Evolutionary conservation across 2,797 vertebrate species (phyloP).

Genomic region (Numenius phaeopus): DNA sequence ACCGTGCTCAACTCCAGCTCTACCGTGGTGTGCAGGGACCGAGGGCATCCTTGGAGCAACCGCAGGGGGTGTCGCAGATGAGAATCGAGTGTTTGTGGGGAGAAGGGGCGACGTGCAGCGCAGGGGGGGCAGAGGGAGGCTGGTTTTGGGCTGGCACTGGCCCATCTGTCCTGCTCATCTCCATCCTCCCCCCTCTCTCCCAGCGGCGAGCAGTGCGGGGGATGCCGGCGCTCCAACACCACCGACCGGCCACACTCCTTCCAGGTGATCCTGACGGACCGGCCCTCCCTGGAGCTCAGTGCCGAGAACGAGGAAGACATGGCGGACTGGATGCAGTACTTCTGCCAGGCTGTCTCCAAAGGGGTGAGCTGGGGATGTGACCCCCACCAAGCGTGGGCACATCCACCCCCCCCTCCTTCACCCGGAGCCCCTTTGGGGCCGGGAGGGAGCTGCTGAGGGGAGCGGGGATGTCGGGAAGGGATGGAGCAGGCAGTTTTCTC

Average conservation of each 20-base stretch:
- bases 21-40: fast-evolving
- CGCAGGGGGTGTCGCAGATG: fast-evolving
- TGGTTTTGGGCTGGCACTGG: background rate
- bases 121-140: background rate
- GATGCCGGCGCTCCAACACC: conserved; percentile 92
- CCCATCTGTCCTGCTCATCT: background rate
- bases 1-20: background rate
- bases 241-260: conserved; percentile 93
- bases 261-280: conserved; percentile 93
- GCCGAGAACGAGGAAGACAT: conserved; percentile 92
- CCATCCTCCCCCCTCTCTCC: conserved; percentile 53
- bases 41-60: background rate
- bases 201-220: conserved; percentile 96
- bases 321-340: conserved; percentile 96
- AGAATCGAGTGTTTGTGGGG: background rate
- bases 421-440: background rate
- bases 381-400: fast-evolving
- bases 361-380: conserved; percentile 83
- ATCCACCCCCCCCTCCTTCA: fast-evolving
- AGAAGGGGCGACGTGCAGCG: fast-evolving
- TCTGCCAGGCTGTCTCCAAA: conserved; percentile 97
- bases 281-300: conserved; percentile 91
- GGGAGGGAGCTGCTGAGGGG: fast-evolving
- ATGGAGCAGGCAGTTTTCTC: background rate
- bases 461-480: background rate